These are phyloP conservation scores for Halisarca cf. caerulea DNA, from an alignment of 37 sponge, comb jelly and placozoan genomes.

Conservation along the genomic window DNA sequence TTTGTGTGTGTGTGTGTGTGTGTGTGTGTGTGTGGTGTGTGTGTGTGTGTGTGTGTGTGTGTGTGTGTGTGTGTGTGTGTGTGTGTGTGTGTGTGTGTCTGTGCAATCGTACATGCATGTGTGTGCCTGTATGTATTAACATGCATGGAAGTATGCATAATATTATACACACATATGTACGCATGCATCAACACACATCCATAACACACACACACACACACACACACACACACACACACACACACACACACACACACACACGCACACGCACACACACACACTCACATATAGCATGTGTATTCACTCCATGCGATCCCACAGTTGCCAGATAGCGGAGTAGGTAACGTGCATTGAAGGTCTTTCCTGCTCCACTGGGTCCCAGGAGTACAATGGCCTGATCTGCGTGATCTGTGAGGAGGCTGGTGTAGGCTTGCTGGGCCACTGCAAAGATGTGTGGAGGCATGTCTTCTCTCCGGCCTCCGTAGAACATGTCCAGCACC, in stretches of 20 bases:
- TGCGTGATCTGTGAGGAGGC: constrained; percentile 74
- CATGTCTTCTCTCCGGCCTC: constrained; percentile 90
- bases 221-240: constrained; percentile 6
- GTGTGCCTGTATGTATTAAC: too few species aligned
- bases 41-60: too few species aligned
- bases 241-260: constrained; percentile 18
- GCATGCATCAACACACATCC: not conserved
- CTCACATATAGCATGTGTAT: constrained; percentile 64
- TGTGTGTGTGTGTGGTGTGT: too few species aligned
- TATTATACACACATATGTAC: not conserved
- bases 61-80: too few species aligned
- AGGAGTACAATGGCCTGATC: constrained; percentile 95
- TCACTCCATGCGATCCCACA: constrained; percentile 35
- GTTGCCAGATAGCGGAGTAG: constrained; percentile 84
- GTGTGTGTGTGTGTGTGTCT: too few species aligned
- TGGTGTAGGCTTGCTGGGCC: constrained; percentile 90
- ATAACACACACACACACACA: constrained; percentile 8
- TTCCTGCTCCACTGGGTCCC: constrained; percentile 94
- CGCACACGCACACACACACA: constrained; percentile 30
- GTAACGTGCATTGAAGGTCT: constrained; percentile 88
- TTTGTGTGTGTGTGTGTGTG: too few species aligned
- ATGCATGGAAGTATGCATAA: too few species aligned
- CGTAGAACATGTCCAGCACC: constrained; percentile 90
- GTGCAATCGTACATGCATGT: too few species aligned
- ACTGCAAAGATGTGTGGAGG: constrained; percentile 95